Evolutionary conservation across 2,113 vertebrate genomes (phyloP).

Genomic region (Pterocles burchelli): DNA sequence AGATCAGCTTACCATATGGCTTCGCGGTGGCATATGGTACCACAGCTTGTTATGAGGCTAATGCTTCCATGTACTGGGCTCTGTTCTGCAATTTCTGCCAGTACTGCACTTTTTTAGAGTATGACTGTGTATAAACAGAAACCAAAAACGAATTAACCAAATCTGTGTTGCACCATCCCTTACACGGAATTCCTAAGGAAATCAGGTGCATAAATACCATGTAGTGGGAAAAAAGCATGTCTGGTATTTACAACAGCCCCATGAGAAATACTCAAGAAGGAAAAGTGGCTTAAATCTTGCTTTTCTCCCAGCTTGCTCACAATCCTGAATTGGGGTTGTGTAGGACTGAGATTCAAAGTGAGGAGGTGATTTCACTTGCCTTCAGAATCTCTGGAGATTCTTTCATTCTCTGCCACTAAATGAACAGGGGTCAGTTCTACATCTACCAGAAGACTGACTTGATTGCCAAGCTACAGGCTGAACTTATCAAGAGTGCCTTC

Average conservation of each 20-base stretch:
- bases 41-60: slow-evolving; percentile 1
- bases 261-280: neutral
- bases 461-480: neutral
- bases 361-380: neutral
- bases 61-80: neutral
- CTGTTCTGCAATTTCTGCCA: neutral
- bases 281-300: neutral
- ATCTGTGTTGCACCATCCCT: neutral
- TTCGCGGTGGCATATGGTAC: neutral
- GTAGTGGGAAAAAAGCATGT: neutral
- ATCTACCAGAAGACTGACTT: neutral
- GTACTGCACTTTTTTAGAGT: neutral
- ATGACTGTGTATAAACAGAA: neutral
- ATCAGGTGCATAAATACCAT: neutral
- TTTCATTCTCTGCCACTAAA: neutral
- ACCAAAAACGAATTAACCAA: neutral
- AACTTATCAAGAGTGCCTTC: neutral
- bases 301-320: neutral
- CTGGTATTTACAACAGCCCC: neutral
- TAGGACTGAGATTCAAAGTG: neutral
- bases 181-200: slow-evolving; percentile 29
- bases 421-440: neutral
- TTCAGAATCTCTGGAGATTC: neutral
- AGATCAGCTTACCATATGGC: neutral
- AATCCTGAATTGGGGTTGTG: neutral